Evolutionary conservation across 2,888 invertebrate species (phyloP).

Genomic region (Cordilura impudica): DNA sequence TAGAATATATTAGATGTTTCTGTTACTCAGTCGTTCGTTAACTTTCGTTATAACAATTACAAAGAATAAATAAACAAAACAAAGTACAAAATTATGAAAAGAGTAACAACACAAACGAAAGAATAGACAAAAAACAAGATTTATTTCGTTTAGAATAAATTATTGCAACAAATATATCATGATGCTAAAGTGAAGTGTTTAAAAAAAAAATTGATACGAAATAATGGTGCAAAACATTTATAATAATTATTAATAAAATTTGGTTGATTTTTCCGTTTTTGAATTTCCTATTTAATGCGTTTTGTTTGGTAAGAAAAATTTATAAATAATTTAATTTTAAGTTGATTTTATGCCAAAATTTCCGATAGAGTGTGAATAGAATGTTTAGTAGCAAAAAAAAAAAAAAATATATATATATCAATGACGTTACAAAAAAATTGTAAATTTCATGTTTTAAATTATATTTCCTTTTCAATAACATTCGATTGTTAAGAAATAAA

Average conservation of each 20-base stretch:
- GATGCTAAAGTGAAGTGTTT: no score
- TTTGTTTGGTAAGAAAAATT: not conserved
- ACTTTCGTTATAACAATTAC: slow-evolving; percentile 35
- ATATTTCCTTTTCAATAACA: not conserved
- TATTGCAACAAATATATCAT: no score
- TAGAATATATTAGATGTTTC: not conserved
- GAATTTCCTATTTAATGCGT: not conserved
- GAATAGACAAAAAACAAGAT: not conserved
- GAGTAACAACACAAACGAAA: not conserved
- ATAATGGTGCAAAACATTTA: not conserved
- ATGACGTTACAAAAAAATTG: not conserved
- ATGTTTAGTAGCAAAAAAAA: not conserved
- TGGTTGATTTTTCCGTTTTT: not conserved
- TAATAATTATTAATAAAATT: not conserved
- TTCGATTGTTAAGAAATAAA: not conserved
- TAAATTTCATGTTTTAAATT: not conserved
- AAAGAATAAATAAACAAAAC: not conserved
- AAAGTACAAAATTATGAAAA: not conserved
- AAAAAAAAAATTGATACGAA: not conserved
- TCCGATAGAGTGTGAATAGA: not conserved
- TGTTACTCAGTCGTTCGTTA: slow-evolving; percentile 48
- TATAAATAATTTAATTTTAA: not conserved
- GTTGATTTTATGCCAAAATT: not conserved
- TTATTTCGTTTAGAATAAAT: no score
- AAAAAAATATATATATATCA: not conserved